Conservation (phyloP, 2,888 invertebrate genomes). For the Volucella inanis region DNA sequence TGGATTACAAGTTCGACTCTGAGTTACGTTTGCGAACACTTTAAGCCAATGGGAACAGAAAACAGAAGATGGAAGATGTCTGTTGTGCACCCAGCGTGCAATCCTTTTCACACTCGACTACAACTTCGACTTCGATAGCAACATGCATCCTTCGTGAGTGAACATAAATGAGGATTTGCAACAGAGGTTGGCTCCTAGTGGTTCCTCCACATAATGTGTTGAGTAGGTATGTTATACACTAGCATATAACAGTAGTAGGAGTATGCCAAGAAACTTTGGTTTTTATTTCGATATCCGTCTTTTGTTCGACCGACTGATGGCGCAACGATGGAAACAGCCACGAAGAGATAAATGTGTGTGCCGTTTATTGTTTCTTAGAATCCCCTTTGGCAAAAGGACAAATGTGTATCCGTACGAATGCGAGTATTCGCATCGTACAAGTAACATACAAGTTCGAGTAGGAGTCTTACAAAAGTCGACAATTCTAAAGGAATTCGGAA, state of each 20-base stretch:
- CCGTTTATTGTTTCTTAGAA: constrained; percentile 61
- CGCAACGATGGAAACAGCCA: no score
- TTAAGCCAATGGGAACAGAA: no score
- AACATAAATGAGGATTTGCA: constrained; percentile 67
- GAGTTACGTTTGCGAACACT: neutral
- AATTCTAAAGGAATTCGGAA: constrained; percentile 56
- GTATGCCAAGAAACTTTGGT: constrained; percentile 48
- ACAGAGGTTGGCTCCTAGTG: constrained; percentile 1
- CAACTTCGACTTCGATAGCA: constrained; percentile 42
- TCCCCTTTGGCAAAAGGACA: constrained; percentile 45
- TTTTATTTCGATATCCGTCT: constrained; percentile 57
- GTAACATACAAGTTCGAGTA: neutral
- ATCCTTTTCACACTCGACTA: constrained; percentile 58
- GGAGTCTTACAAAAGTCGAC: constrained; percentile 9
- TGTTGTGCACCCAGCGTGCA: constrained; percentile 36
- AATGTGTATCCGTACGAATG: constrained; percentile 3
- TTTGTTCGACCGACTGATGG: constrained; percentile 29
- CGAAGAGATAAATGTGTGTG: constrained; percentile 44
- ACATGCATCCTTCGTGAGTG: constrained; percentile 58
- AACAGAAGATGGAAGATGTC: neutral
- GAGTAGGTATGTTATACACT: no score
- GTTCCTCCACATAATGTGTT: constrained; percentile 22
- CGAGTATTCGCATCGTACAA: neutral
- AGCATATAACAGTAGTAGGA: neutral
- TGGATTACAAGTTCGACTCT: neutral